These are phyloP conservation scores for Forbesichthys agassizii DNA, from an alignment of 2,113 vertebrate species.

Conservation along the genomic window DNA sequence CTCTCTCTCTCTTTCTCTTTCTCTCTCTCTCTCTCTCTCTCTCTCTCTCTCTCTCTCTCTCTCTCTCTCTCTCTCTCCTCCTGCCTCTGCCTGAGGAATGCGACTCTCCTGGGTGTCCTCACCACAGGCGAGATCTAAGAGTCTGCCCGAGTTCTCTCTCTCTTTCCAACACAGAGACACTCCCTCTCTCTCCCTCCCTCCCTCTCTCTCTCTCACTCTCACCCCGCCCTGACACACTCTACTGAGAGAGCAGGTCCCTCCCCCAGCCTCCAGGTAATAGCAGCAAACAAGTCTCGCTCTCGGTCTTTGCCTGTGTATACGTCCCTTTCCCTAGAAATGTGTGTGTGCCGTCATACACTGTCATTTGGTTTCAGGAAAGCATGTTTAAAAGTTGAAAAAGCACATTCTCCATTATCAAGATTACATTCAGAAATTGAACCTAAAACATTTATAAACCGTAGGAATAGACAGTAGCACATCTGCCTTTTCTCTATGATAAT, in stretches of 20 bases:
- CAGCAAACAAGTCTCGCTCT: constrained; percentile 45
- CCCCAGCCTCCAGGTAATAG: constrained; percentile 66
- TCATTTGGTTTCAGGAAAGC: neutral
- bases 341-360: neutral
- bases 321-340: constrained; percentile 5
- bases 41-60: neutral
- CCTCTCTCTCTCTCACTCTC: constrained; percentile 39
- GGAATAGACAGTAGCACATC: neutral
- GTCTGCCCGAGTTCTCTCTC: constrained; percentile 53
- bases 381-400: too few relatives aligned
- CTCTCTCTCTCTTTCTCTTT: too few relatives aligned
- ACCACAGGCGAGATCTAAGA: constrained; percentile 57
- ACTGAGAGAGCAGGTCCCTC: constrained; percentile 66
- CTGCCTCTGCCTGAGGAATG: constrained; percentile 65
- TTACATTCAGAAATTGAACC: too few relatives aligned
- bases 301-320: constrained; percentile 16
- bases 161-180: constrained; percentile 62
- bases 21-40: too few relatives aligned
- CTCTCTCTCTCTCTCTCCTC: constrained; percentile 22
- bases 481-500: neutral
- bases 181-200: constrained; percentile 55
- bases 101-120: constrained; percentile 67
- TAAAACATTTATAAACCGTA: too few relatives aligned
- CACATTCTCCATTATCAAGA: too few relatives aligned
- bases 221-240: constrained; percentile 52